Base-by-base conservation (phyloP, 2,888 invertebrate genomes). In the Brassicogethes aeneus region DNA sequence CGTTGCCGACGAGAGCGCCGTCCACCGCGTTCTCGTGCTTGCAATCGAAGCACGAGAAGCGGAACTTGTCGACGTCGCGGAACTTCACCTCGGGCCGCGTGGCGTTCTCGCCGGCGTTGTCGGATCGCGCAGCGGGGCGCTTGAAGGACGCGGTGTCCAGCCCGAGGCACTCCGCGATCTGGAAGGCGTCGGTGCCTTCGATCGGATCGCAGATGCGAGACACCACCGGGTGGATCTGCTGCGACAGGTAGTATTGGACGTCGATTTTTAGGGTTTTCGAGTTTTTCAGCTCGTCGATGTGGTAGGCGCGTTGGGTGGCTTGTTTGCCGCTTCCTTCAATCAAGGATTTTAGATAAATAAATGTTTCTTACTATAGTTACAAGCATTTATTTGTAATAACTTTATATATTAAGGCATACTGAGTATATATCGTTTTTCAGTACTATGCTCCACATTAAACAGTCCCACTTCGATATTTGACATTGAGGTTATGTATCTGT, bases 201-300 rank as follows among this genome's bases (percentile, higher is more conserved):
- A 99, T 87, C 1, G 96, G 96, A 50, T 94, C 94, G 62, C 93
- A 92, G 60, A 99, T 82, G 51, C 99, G 79, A 16, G 90, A 82
- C 45, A 97, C 85, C 0, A 99, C 95, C 0, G 99, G 99, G 66
- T 95, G 94, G 33, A 99, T 78, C 71, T 99, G 99, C 60, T 93
- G 87, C 0, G 88, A 78, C 50, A 99, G 71, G 69, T 99, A 99
- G 69, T 99, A 99, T 51, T 82, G 78, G 2, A 77, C 76, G 66
- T 99, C 99, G 2, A 90, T 74, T 64, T 82, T 83, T 1, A 91
- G 69, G 34, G 67, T 65, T 10, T 62, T 50, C 37, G 82, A 80
- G 50, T 76, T 79, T 61, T 87, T 85, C 30, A 92, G 64, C 65
- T 99, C 97, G 48, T 93, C 92, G 36, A 90, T 74, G 63, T 95